Evolutionary conservation across 2,797 vertebrate species (phyloP).

Genomic region (Rachycentron canadum): DNA sequence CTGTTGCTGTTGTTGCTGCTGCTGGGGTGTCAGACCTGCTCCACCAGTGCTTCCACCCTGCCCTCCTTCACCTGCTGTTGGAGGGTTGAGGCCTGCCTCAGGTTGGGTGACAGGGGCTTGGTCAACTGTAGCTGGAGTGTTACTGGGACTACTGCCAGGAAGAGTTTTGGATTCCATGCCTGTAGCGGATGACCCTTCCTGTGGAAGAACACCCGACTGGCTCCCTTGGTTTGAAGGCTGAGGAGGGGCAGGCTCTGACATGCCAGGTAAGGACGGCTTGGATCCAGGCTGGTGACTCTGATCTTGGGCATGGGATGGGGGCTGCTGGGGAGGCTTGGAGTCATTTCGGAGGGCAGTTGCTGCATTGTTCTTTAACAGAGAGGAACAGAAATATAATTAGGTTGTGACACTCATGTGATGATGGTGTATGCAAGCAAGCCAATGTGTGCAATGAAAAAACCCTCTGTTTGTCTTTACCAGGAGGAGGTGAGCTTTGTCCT

Average conservation of each 20-base stretch:
- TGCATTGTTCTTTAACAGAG: slow-evolving; percentile 91
- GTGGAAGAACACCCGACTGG: slow-evolving; percentile 88
- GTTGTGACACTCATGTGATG: background rate
- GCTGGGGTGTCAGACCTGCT: slow-evolving; percentile 84
- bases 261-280: slow-evolving; percentile 92
- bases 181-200: slow-evolving; percentile 88
- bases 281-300: slow-evolving; percentile 94
- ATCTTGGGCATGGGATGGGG: slow-evolving; percentile 86
- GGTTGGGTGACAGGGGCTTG: slow-evolving; percentile 87
- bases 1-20: slow-evolving; percentile 90
- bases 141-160: slow-evolving; percentile 91
- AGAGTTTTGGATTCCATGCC: slow-evolving; percentile 93
- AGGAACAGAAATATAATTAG: slow-evolving; percentile 40
- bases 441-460: background rate
- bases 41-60: slow-evolving; percentile 76
- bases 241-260: slow-evolving; percentile 84
- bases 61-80: slow-evolving; percentile 76
- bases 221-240: slow-evolving; percentile 88
- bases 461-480: slow-evolving; percentile 85
- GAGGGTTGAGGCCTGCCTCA: slow-evolving; percentile 81
- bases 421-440: background rate
- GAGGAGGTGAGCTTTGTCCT: slow-evolving; percentile 94
- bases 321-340: slow-evolving; percentile 90
- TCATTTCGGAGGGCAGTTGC: slow-evolving; percentile 91
- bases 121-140: slow-evolving; percentile 89